Conservation (phyloP, 2,888 invertebrate genomes). For the Eupithecia pulchellata region DNA sequence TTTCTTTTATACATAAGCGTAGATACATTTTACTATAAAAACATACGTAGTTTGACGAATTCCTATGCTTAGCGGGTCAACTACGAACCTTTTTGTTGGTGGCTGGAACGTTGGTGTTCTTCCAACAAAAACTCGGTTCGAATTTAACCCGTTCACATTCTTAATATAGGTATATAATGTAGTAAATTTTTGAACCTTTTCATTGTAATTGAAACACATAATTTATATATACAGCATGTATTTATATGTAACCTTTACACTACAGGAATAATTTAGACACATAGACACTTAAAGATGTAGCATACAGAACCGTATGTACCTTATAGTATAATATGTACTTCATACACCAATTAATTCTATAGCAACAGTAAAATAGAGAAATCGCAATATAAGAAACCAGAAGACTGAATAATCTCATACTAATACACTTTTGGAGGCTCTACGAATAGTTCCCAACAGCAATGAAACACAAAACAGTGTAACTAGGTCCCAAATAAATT, state of each 20-base stretch:
- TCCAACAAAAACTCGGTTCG: too few relatives aligned
- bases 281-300: background rate
- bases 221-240: background rate
- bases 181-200: background rate
- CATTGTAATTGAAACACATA: background rate
- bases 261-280: background rate
- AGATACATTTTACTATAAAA: background rate
- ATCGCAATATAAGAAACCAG: conserved; percentile 21
- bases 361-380: background rate
- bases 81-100: too few relatives aligned
- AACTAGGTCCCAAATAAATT: too few relatives aligned
- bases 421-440: background rate
- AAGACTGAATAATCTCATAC: conserved; percentile 18
- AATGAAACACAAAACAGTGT: background rate
- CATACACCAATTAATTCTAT: background rate
- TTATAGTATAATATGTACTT: background rate
- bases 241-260: background rate
- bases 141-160: too few relatives aligned
- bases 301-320: background rate
- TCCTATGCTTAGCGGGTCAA: too few relatives aligned
- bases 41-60: too few relatives aligned
- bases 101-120: too few relatives aligned
- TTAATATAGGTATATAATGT: too few relatives aligned
- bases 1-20: background rate
- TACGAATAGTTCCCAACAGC: background rate